Conservation (phyloP, 2,113 vertebrate genomes). For the Macheiramphus alcinus region DNA sequence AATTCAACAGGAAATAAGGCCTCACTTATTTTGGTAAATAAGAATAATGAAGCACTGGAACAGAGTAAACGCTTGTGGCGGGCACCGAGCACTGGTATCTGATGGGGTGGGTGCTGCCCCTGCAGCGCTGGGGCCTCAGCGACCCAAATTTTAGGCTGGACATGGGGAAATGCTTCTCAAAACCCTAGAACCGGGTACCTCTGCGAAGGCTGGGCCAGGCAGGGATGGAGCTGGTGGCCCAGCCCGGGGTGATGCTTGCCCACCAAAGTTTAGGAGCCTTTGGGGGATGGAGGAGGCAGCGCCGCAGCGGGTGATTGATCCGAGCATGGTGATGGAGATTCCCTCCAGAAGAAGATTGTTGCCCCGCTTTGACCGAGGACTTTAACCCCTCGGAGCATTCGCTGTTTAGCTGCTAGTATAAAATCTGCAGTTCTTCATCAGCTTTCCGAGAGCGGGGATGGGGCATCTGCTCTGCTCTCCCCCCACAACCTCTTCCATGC, state of each 20-base stretch:
- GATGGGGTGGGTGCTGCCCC: neutral
- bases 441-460: neutral
- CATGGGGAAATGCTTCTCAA: neutral
- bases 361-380: neutral
- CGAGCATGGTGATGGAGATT: neutral
- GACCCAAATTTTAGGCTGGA: neutral
- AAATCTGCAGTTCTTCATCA: neutral
- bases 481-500: neutral
- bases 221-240: neutral
- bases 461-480: neutral
- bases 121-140: neutral
- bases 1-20: neutral
- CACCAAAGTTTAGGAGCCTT: neutral
- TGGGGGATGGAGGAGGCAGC: neutral
- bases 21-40: neutral
- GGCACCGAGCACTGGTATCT: neutral
- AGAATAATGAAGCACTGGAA: neutral
- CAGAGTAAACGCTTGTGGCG: rapidly evolving
- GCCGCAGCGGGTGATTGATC: neutral
- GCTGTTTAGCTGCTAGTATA: neutral
- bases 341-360: neutral
- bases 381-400: neutral
- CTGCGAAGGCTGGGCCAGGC: neutral
- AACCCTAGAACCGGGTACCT: rapidly evolving
- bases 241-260: neutral